Conservation (phyloP, 2,113 vertebrate genomes). For the Ceyx margarethae region DNA sequence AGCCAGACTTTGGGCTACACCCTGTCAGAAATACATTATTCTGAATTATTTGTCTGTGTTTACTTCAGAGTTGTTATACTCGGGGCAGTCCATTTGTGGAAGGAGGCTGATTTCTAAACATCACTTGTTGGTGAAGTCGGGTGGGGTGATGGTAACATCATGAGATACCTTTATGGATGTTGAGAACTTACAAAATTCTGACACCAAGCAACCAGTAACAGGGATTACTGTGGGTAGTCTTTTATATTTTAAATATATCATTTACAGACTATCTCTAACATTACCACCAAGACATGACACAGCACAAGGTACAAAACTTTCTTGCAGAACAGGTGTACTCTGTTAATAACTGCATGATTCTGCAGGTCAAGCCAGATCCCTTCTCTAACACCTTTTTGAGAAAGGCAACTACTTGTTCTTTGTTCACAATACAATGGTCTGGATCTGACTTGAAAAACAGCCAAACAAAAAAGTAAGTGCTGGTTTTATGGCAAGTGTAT, state of each 20-base stretch:
- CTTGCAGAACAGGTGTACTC: background rate
- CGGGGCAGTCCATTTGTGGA: background rate
- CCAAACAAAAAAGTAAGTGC: background rate
- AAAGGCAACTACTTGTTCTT: background rate
- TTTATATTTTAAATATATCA: background rate
- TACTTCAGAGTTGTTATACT: background rate
- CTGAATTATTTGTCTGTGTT: background rate
- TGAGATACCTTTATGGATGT: background rate
- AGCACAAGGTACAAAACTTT: background rate
- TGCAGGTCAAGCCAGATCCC: background rate
- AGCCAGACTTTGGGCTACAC: background rate
- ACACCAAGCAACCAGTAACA: background rate
- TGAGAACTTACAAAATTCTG: background rate
- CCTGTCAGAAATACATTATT: background rate
- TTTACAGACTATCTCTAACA: background rate
- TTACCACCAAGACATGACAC: background rate
- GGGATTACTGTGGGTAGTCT: background rate
- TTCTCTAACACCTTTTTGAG: background rate
- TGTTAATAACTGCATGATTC: background rate
- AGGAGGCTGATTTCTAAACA: constrained; percentile 31
- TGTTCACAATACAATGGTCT: background rate
- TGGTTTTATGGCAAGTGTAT: background rate
- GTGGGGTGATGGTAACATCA: background rate
- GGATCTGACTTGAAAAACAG: background rate
- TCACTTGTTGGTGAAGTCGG: background rate